These are phyloP conservation scores for Cephus rjabovi DNA, from an alignment of 2,888 invertebrate species.

Conservation along the genomic window DNA sequence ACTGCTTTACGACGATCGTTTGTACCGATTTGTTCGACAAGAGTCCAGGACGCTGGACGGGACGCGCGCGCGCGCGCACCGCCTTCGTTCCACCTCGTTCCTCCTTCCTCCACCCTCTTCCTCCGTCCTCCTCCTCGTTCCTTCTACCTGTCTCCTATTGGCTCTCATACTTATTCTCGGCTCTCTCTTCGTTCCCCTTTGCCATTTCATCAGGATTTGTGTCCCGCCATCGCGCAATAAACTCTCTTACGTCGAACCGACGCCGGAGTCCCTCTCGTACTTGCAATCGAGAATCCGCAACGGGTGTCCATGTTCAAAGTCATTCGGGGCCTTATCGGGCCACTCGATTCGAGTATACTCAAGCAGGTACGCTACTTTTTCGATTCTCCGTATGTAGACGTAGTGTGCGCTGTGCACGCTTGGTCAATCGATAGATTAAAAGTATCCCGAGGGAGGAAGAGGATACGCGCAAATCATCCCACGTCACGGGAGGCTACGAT, in stretches of 20 bases:
- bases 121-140: constrained; percentile 2
- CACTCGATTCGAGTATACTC: not conserved
- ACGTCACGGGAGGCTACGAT: constrained; percentile 41
- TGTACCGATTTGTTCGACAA: constrained; percentile 67
- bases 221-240: constrained; percentile 35
- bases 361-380: not conserved
- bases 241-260: constrained; percentile 25
- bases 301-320: constrained; percentile 5
- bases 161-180: not conserved
- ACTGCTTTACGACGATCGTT: constrained; percentile 66
- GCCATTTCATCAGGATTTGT: constrained; percentile 29
- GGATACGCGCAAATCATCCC: constrained; percentile 43
- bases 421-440: not conserved
- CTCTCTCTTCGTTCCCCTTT: constrained; percentile 13
- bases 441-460: constrained; percentile 33
- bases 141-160: constrained; percentile 14
- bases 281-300: not conserved
- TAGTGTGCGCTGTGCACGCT: not conserved
- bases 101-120: constrained; percentile 8
- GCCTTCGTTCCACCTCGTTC: not conserved
- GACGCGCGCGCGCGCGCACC: constrained; percentile 8
- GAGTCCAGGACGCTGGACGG: constrained; percentile 28
- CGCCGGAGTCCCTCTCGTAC: not conserved
- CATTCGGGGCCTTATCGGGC: not conserved
- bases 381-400: not conserved